Evolutionary conservation across 2,888 invertebrate species (phyloP).

Genomic region (Hypercompe scribonia): DNA sequence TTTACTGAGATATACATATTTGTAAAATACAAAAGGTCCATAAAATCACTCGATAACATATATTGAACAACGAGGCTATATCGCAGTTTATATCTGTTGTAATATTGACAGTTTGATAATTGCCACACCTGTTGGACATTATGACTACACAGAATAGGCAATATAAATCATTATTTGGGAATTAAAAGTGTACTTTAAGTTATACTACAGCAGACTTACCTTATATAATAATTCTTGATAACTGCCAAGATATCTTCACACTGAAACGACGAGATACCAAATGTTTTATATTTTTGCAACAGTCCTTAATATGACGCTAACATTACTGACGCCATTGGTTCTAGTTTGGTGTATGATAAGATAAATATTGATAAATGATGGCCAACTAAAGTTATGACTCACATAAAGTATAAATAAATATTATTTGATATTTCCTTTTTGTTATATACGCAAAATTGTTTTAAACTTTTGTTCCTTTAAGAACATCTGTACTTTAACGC

Average conservation of each 20-base stretch:
- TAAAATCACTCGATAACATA: conserved; percentile 5
- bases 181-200: not conserved
- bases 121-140: not conserved
- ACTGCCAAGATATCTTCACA: conserved; percentile 3
- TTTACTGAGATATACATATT: not conserved
- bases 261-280: conserved; percentile 24
- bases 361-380: conserved; percentile 47
- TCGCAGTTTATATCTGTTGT: not conserved
- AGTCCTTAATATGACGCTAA: conserved; percentile 38
- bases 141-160: not conserved
- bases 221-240: conserved; percentile 2
- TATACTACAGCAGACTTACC: conserved; percentile 15
- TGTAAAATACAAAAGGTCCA: not conserved
- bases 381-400: conserved; percentile 26
- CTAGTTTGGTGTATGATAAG: conserved; percentile 40
- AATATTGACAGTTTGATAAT: not conserved
- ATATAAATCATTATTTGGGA: not conserved
- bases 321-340: conserved; percentile 29
- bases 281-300: conserved; percentile 33
- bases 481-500: not conserved
- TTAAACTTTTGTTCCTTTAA: not conserved
- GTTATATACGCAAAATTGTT: not conserved
- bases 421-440: not conserved
- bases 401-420: not conserved
- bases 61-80: not conserved